Percentiles rank a stretch among this genome's conserved stretches.
Conservation (phyloP, 2,888 invertebrate species). For the Drosophila falleni region DNA sequence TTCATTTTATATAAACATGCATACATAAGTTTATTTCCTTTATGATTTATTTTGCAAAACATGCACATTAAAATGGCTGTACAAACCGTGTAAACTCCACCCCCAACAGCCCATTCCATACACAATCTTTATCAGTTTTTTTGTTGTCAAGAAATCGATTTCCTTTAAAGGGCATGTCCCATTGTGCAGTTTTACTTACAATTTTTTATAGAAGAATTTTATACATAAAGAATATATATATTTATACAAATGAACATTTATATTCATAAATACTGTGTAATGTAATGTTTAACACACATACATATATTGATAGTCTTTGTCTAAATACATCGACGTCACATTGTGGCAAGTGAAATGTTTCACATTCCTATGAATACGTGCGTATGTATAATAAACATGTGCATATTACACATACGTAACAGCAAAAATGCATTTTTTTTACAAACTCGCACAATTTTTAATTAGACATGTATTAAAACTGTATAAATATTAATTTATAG, state of each 20-base stretch:
- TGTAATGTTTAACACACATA: too few relatives aligned
- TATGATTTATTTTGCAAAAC: too few relatives aligned
- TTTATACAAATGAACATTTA: background rate
- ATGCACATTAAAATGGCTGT: slow-evolving; percentile 3
- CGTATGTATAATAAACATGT: background rate
- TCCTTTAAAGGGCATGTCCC: slow-evolving; percentile 29
- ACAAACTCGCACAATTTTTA: background rate
- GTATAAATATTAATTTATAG: background rate
- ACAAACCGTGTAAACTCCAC: background rate
- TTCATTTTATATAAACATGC: background rate
- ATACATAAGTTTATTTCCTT: too few relatives aligned
- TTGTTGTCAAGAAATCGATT: background rate
- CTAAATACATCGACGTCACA: background rate
- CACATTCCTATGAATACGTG: background rate
- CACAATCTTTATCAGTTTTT: background rate
- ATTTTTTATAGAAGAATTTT: background rate
- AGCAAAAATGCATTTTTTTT: background rate
- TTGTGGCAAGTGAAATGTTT: background rate
- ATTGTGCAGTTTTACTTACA: background rate
- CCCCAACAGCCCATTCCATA: background rate
- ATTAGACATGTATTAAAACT: background rate
- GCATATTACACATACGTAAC: slow-evolving; percentile 4
- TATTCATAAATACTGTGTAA: background rate
- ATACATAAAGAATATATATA: background rate
- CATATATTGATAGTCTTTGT: background rate